A percentile compares a stretch with the other conserved stretches of the same genome.
Conservation (phyloP, 2,797 vertebrate genomes). For the Falco novaeseelandiae region DNA sequence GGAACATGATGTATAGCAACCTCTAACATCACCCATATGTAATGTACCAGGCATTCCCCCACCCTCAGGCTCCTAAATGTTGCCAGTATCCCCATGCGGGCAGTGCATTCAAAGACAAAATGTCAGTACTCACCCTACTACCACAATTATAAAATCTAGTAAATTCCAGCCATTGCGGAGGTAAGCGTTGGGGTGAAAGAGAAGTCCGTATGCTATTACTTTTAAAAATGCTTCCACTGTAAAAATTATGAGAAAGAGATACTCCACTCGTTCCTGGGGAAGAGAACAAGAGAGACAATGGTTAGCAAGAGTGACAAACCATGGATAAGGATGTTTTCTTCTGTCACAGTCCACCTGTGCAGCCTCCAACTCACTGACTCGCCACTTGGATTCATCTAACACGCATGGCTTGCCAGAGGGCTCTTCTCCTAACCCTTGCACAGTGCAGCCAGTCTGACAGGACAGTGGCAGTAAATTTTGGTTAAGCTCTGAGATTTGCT, state of each 20-base stretch:
- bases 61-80: background rate
- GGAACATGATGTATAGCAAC: background rate
- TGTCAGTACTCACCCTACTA: constrained; percentile 90
- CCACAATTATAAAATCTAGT: constrained; percentile 99
- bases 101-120: background rate
- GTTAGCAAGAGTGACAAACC: background rate
- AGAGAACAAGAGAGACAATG: constrained; percentile 56
- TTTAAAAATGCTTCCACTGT: constrained; percentile 99
- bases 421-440: background rate
- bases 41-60: background rate
- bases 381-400: background rate
- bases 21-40: background rate
- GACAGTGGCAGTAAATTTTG: background rate
- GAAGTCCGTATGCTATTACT: constrained; percentile 98
- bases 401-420: background rate
- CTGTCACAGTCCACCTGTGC: too few relatives aligned
- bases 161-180: constrained; percentile 99
- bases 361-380: background rate
- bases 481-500: background rate
- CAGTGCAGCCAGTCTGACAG: background rate
- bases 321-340: background rate
- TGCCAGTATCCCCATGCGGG: fast-evolving
- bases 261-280: constrained; percentile 96
- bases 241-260: constrained; percentile 99
- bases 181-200: constrained; percentile 98